Evolutionary conservation across 2,113 vertebrate genomes (phyloP).

Genomic region (Nibea albiflora): DNA sequence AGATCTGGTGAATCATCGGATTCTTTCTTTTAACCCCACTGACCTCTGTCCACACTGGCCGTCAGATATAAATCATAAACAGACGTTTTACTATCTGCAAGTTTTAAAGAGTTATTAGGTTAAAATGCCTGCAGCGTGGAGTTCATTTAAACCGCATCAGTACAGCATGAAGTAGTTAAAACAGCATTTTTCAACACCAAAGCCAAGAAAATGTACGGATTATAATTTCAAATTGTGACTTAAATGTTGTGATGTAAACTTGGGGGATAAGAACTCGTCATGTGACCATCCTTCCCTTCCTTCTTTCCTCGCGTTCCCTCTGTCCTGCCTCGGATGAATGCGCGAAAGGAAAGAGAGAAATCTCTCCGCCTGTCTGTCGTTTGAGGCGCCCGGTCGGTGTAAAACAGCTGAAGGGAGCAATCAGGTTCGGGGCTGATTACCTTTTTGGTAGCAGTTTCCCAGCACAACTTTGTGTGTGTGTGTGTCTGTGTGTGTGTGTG

Average conservation of each 20-base stretch:
- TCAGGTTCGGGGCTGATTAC: conserved; percentile 69
- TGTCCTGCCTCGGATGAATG: background rate
- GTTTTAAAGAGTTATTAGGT: too few relatives aligned
- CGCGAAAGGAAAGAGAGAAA: background rate
- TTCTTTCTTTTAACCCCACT: too few relatives aligned
- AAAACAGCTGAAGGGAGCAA: conserved; percentile 78
- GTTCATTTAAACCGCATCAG: too few relatives aligned
- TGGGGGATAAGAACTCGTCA: background rate
- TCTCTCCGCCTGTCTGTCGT: conserved; percentile 34
- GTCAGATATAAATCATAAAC: too few relatives aligned
- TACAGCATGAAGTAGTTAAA: too few relatives aligned
- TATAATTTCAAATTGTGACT: too few relatives aligned
- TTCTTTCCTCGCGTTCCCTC: background rate
- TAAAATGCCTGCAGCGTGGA: too few relatives aligned
- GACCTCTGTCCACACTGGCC: too few relatives aligned
- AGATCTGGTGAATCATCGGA: too few relatives aligned
- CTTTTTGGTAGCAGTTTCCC: conserved; percentile 75
- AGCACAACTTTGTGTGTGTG: conserved; percentile 48
- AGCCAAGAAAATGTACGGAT: background rate
- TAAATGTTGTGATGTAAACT: background rate
- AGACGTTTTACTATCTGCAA: too few relatives aligned
- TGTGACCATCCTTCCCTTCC: background rate
- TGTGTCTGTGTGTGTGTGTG: conserved; percentile 34
- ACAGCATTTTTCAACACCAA: too few relatives aligned
- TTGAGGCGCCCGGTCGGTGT: conserved; percentile 39